Conservation (phyloP, 2,797 vertebrate species). For the Acropternis orthonyx region DNA sequence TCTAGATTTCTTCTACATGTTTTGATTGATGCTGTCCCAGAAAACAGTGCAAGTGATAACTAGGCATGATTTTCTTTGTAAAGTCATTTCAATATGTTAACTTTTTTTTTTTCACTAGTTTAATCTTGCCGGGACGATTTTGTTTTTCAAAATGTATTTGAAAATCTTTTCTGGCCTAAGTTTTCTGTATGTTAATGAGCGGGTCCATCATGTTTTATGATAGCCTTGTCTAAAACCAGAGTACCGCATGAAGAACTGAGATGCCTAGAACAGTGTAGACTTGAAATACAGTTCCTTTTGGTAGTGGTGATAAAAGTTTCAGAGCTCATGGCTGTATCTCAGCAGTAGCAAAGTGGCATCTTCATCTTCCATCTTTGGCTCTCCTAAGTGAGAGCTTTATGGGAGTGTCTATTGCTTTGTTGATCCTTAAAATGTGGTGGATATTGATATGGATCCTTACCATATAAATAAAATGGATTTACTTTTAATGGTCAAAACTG, state of each 20-base stretch:
- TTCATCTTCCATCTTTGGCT: neutral
- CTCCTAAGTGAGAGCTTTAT: neutral
- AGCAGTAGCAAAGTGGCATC: neutral
- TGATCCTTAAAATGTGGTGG: neutral
- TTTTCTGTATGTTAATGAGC: neutral
- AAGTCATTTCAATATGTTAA: neutral
- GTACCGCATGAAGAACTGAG: neutral
- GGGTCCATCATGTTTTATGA: neutral
- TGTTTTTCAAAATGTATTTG: neutral
- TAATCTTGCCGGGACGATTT: neutral
- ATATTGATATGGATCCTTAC: neutral
- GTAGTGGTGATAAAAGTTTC: neutral
- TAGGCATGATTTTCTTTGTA: neutral
- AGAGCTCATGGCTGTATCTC: neutral
- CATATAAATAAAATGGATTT: neutral
- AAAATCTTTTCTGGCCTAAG: neutral
- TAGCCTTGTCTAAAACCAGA: neutral
- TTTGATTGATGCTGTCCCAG: neutral
- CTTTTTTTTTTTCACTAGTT: neutral
- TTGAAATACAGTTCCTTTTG: neutral
- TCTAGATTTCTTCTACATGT: neutral
- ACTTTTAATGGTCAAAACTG: neutral
- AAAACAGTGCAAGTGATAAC: neutral
- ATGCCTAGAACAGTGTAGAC: rapidly evolving
- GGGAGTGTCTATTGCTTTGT: neutral